phyloP scores from a whole-genome alignment of 2,797 vertebrate genomes.

The Somateria mollissima region DNA sequence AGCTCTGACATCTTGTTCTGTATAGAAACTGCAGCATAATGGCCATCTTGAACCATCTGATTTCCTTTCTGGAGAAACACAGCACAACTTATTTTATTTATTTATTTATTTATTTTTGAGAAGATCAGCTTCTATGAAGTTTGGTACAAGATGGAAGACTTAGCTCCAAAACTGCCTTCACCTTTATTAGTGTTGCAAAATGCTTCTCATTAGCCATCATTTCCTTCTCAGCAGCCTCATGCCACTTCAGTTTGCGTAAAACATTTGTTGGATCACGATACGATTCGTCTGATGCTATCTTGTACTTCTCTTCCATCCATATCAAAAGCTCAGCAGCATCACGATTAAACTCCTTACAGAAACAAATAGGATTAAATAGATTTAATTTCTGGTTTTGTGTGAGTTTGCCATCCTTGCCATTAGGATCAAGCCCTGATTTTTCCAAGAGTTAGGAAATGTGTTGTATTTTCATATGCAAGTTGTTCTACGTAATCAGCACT shows the following conservation, averaged over 20 bases:
- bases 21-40: slow-evolving; percentile 76
- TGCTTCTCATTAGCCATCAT: slow-evolving; percentile 84
- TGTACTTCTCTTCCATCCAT: slow-evolving; percentile 91
- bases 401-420: neutral
- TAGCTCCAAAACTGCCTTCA: slow-evolving; percentile 43
- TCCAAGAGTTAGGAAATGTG: neutral
- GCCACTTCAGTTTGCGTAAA: slow-evolving; percentile 84
- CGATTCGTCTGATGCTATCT: slow-evolving; percentile 83
- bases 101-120: too few species aligned
- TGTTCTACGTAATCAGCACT: neutral
- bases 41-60: slow-evolving; percentile 78
- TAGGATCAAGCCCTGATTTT: neutral
- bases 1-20: slow-evolving; percentile 78
- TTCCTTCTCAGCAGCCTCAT: slow-evolving; percentile 85
- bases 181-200: slow-evolving; percentile 82
- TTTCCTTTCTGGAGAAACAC: slow-evolving; percentile 79
- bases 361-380: neutral
- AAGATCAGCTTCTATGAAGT: neutral
- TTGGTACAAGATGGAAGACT: neutral
- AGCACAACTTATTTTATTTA: neutral
- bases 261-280: slow-evolving; percentile 84
- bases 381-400: neutral
- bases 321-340: slow-evolving; percentile 84
- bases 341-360: slow-evolving; percentile 84
- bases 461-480: neutral